phyloP scores from a whole-genome alignment of 2,797 vertebrate genomes.

The Fistularia commersonii region DNA sequence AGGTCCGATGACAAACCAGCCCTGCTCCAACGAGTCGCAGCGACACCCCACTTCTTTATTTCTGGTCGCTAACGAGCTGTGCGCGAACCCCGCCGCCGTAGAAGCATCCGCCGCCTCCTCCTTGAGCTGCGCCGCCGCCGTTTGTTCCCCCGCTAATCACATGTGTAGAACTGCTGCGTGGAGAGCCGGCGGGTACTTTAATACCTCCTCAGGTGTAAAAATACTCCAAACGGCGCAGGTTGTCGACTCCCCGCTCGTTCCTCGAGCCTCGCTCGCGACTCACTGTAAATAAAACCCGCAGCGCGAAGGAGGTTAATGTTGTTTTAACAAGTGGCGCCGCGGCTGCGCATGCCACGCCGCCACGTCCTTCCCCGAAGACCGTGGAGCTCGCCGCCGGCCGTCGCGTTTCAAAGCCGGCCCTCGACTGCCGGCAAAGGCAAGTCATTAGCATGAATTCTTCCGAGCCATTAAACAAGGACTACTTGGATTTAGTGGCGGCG shows the following conservation, averaged over 20 bases:
- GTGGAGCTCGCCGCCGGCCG: constrained; percentile 18
- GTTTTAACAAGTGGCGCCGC: constrained; percentile 31
- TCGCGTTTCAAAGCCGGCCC: constrained; percentile 27
- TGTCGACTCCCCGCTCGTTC: constrained; percentile 24
- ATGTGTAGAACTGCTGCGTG: background rate
- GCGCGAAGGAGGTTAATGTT: constrained; percentile 24
- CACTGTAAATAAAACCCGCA: constrained; percentile 40
- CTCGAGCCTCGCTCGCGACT: constrained; percentile 40
- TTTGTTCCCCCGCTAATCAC: too few species aligned
- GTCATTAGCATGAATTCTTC: constrained; percentile 49
- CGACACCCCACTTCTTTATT: too few species aligned
- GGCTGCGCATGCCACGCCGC: constrained; percentile 10
- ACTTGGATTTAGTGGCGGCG: constrained; percentile 24
- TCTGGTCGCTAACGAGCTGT: too few species aligned
- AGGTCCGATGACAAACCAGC: too few species aligned
- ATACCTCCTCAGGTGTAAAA: constrained; percentile 26
- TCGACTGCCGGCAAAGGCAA: constrained; percentile 28
- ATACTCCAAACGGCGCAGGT: constrained; percentile 21
- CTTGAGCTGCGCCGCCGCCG: too few species aligned
- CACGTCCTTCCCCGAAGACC: constrained; percentile 34
- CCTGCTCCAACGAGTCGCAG: too few species aligned
- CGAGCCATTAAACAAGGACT: constrained; percentile 37
- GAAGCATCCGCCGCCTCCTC: too few species aligned
- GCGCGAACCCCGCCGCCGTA: too few species aligned
- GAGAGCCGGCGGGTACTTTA: constrained; percentile 13